Evolutionary conservation across 2,797 vertebrate species (phyloP), one percentile per base, ranked within the genome.

Genomic region (Eulemur rubriventer): DNA sequence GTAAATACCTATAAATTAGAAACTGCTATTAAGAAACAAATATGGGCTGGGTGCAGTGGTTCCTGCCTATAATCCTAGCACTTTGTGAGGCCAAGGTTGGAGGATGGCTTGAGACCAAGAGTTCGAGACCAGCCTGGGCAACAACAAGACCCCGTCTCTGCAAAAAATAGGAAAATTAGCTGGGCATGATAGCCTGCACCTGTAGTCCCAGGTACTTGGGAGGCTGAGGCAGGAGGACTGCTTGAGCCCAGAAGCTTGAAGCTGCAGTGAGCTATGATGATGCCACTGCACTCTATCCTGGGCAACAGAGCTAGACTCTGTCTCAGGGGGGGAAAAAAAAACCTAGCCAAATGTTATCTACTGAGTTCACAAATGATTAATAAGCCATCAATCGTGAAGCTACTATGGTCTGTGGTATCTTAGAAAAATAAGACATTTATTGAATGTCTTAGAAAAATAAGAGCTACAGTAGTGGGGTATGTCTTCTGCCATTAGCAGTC

Each of bases 291-390:
- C 24, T 59, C 57, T 26, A 59, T n/a, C 63, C 33, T 33, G 33
- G 63, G 3, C 33, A 65, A n/a, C 33, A 65, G 63, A 65, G 33
- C 16, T 33, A 65, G 63, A 65, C 63, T 65, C 63, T 65, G 63
- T 65, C 33, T 55, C 43, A 46, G 43, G 43, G 10, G 43, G 2
- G 10, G 0, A 46, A 46, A 46, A 46, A 50, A 72, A 80, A 6
- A 72, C 46, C 28, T n/a, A 81, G 78, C 24, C 26, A 84, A 96
- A 78, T 83, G 88, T 57, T 83, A 91, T 41, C 75, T 28, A 90
- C 33, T 72, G 50, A 95, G 57, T 82, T 94, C 41, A 94, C 10
- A 78, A 80, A 93, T 70, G 57, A 96, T 87, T 96, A 84, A 57
- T 73, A 94, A 69, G 43, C 28, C 43, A 72, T 63, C 69, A 70